A percentile compares a stretch with the other conserved stretches of the same genome.
These are phyloP conservation scores for Pseudochirops corinnae DNA, from an alignment of 2,797 vertebrate genomes.

Conservation along the genomic window DNA sequence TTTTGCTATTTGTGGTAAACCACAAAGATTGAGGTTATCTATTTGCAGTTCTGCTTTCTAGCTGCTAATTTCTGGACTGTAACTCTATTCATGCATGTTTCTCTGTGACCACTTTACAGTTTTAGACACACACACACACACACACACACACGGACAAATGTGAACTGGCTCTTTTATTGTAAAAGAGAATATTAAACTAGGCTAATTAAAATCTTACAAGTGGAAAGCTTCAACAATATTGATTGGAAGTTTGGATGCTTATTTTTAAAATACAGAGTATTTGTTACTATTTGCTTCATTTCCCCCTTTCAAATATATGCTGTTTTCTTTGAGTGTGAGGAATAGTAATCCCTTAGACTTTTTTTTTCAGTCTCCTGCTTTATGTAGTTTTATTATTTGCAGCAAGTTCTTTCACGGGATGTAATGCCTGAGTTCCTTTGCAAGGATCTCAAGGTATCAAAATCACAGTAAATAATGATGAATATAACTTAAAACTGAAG, in stretches of 20 bases:
- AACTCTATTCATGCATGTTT: slow-evolving; percentile 71
- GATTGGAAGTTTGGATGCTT: slow-evolving; percentile 46
- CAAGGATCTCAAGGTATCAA: slow-evolving; percentile 57
- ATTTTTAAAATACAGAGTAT: slow-evolving; percentile 30
- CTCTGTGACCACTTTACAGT: slow-evolving; percentile 64
- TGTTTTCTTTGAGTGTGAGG: slow-evolving; percentile 38
- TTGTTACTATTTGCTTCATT: slow-evolving; percentile 43
- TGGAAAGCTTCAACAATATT: slow-evolving; percentile 59
- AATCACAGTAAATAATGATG: slow-evolving; percentile 40
- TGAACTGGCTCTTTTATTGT: slow-evolving; percentile 47
- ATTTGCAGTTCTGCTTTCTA: slow-evolving; percentile 66
- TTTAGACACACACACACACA: neutral
- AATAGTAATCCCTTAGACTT: neutral
- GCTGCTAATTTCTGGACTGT: slow-evolving; percentile 39
- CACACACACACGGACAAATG: neutral
- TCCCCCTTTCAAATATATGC: slow-evolving; percentile 54
- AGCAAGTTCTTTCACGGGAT: slow-evolving; percentile 41
- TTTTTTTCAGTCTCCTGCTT: slow-evolving; percentile 12
- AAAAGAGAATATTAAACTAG: slow-evolving; percentile 66
- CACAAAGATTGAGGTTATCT: slow-evolving; percentile 62
- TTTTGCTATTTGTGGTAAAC: slow-evolving; percentile 43
- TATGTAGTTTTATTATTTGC: slow-evolving; percentile 28
- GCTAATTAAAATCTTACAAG: slow-evolving; percentile 77
- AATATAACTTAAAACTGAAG: neutral
- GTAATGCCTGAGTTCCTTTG: slow-evolving; percentile 49